These are phyloP conservation scores for Rhingia campestris DNA, from an alignment of 2,888 invertebrate genomes.

Conservation along the genomic window DNA sequence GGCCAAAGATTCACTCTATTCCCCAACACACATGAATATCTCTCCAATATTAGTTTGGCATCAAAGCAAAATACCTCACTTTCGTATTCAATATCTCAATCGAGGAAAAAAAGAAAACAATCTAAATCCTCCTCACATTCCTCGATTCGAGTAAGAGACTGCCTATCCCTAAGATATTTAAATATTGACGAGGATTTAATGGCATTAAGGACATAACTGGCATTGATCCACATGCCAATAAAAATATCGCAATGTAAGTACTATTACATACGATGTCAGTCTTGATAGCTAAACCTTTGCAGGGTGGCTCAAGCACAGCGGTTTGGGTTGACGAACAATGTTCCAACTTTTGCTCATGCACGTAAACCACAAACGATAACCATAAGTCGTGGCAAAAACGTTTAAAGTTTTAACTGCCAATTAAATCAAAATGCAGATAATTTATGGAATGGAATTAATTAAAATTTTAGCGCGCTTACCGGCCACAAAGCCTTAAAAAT, in stretches of 20 bases:
- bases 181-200: conserved; percentile 67
- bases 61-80: conserved; percentile 56
- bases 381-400: neutral
- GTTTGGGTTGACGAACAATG: neutral
- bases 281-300: conserved; percentile 4
- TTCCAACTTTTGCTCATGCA: neutral
- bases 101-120: conserved; percentile 1
- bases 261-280: conserved; percentile 10
- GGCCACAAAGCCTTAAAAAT: conserved; percentile 33
- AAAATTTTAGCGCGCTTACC: conserved; percentile 11
- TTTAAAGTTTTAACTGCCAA: conserved; percentile 46
- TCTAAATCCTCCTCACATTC: neutral
- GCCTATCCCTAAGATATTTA: conserved; percentile 50
- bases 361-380: conserved; percentile 32
- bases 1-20: neutral
- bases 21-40: conserved; percentile 12
- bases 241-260: conserved; percentile 33
- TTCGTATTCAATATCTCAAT: conserved; percentile 58
- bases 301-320: neutral
- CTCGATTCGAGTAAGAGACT: neutral
- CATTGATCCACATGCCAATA: conserved; percentile 59
- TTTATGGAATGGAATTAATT: conserved; percentile 57
- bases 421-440: conserved; percentile 46
- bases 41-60: conserved; percentile 48
- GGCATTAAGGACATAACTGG: conserved; percentile 57